Conservation (phyloP, 2,888 invertebrate genomes). For the Erpobdella octoculata region DNA sequence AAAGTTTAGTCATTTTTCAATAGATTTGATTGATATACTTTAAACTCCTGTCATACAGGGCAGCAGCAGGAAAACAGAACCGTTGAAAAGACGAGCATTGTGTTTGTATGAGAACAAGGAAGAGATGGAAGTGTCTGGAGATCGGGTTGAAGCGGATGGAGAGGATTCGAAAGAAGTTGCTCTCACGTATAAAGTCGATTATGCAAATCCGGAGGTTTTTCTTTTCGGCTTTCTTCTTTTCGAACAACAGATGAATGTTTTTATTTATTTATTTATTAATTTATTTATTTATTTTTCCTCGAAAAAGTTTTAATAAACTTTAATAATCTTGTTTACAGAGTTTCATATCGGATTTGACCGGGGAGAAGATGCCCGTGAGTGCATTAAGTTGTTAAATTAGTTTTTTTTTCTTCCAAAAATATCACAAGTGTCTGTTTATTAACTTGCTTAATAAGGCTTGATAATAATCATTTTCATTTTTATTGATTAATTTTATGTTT, state of each 20-base stretch:
- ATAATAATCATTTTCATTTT: too few relatives aligned
- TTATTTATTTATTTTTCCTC: background rate
- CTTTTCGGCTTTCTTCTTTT: background rate
- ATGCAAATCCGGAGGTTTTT: background rate
- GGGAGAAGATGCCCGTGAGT: constrained; percentile 54
- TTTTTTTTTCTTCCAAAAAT: background rate
- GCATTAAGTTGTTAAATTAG: background rate
- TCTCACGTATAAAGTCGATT: background rate
- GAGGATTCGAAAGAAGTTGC: background rate
- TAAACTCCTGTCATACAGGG: too few relatives aligned
- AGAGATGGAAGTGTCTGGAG: too few relatives aligned
- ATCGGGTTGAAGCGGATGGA: background rate
- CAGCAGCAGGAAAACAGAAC: too few relatives aligned
- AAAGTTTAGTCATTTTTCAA: too few relatives aligned
- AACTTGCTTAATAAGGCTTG: too few relatives aligned
- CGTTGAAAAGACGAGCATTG: too few relatives aligned
- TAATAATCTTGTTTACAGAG: constrained; percentile 42
- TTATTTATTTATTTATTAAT: background rate
- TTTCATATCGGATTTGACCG: constrained; percentile 46
- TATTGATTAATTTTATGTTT: background rate
- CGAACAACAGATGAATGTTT: background rate
- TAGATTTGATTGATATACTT: too few relatives aligned
- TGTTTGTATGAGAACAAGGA: too few relatives aligned
- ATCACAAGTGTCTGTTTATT: background rate
- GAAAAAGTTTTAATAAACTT: background rate